phyloP scores from a whole-genome alignment of 2,797 vertebrate species.

The Coracias cyanogaster region DNA sequence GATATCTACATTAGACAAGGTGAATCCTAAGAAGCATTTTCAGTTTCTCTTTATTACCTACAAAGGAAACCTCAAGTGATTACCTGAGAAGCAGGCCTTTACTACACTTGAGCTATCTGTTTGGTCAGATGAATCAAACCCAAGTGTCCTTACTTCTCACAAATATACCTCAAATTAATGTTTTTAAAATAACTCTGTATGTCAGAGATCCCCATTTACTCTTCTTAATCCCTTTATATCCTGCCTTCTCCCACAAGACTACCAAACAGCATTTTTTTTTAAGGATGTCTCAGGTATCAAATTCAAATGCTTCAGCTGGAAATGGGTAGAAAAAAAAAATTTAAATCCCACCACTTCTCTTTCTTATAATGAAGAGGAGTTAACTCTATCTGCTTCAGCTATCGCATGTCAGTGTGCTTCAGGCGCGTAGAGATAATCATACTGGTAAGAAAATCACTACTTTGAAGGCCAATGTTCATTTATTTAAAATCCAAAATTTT shows the following conservation, averaged over 20 bases:
- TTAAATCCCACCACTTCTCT: background rate
- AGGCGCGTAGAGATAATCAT: background rate
- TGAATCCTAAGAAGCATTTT: background rate
- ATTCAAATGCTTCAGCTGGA: background rate
- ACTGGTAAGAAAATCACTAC: background rate
- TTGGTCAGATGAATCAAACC: background rate
- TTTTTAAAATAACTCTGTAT: background rate
- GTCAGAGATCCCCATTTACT: background rate
- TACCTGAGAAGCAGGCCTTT: background rate
- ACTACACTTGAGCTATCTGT: background rate
- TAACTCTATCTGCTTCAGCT: background rate
- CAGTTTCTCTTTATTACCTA: background rate
- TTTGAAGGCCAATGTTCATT: background rate
- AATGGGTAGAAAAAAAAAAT: background rate
- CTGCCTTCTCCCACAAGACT: background rate
- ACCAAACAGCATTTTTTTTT: background rate
- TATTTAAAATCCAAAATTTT: background rate
- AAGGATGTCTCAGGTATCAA: background rate
- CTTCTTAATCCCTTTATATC: background rate
- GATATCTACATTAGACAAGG: background rate
- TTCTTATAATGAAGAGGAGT: background rate
- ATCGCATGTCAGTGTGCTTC: background rate
- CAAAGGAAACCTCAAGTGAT: background rate
- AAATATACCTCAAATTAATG: background rate
- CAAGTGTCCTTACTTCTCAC: background rate